Conservation (phyloP, 2,797 vertebrate genomes). For the Otolemur crassicaudatus region DNA sequence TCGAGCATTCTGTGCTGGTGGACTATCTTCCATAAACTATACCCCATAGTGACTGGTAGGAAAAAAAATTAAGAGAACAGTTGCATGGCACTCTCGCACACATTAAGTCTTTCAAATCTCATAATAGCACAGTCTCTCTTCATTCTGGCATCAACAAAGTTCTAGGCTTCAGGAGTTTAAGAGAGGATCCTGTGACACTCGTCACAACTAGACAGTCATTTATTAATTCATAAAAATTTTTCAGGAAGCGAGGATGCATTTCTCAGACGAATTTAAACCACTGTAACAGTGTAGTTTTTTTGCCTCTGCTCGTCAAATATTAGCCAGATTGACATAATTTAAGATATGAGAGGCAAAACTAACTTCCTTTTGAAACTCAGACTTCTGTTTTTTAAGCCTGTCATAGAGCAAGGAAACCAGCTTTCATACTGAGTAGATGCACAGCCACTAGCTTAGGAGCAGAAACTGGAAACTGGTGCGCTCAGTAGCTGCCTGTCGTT, state of each 20-base stretch:
- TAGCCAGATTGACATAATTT: not conserved
- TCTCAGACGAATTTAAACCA: slow-evolving; percentile 45
- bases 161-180: not conserved
- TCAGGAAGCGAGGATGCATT: not conserved
- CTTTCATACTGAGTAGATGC: no score
- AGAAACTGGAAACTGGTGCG: not conserved
- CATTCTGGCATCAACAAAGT: not conserved
- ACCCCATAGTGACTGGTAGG: no score
- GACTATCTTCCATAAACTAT: not conserved
- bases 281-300: not conserved
- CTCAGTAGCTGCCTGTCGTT: not conserved
- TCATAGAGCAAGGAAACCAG: not conserved
- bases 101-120: not conserved
- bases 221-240: slow-evolving; percentile 20
- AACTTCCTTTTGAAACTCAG: slow-evolving; percentile 12
- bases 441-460: no score
- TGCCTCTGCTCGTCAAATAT: not conserved
- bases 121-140: not conserved
- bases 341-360: not conserved
- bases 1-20: not conserved
- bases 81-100: not conserved
- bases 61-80: not conserved
- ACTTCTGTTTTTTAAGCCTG: not conserved
- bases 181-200: not conserved
- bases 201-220: not conserved